These are phyloP conservation scores for Meriones psammophilus DNA, from an alignment of 2,797 vertebrate species.

Conservation along the genomic window DNA sequence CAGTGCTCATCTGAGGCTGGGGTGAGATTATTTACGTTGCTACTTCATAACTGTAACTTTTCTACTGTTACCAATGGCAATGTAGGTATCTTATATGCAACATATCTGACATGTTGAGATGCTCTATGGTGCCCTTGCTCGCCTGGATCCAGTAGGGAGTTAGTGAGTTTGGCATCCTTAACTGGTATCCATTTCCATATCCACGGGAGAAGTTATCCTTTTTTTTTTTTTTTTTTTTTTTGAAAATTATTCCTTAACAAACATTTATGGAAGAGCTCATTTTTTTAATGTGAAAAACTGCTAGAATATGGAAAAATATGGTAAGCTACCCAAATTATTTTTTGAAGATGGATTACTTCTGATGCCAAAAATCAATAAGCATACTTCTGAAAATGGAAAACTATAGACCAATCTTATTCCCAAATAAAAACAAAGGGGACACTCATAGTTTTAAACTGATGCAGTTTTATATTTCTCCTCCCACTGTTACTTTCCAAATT, in stretches of 20 bases:
- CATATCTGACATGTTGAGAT: not conserved
- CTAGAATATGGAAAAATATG: constrained; percentile 46
- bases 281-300: constrained; percentile 52
- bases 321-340: constrained; percentile 36
- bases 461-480: not conserved
- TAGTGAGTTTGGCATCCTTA: not conserved
- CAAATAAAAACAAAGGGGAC: constrained; percentile 47
- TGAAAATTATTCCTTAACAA: constrained; percentile 46
- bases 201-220: constrained; percentile 6
- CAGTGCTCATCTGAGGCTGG: not conserved
- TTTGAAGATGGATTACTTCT: constrained; percentile 44
- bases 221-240: constrained; percentile 61
- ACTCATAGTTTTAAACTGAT: not conserved
- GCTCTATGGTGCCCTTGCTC: not conserved
- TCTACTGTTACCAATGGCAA: not conserved
- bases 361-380: constrained; percentile 20
- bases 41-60: not conserved
- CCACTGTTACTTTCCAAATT: not conserved
- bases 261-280: constrained; percentile 47
- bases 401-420: constrained; percentile 29
- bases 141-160: not conserved
- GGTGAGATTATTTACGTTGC: not conserved
- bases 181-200: not conserved
- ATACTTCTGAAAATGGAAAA: constrained; percentile 29
- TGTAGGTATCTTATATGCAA: not conserved